Evolutionary conservation across 2,888 invertebrate genomes (phyloP).

Genomic region (Brachyptera putata): DNA sequence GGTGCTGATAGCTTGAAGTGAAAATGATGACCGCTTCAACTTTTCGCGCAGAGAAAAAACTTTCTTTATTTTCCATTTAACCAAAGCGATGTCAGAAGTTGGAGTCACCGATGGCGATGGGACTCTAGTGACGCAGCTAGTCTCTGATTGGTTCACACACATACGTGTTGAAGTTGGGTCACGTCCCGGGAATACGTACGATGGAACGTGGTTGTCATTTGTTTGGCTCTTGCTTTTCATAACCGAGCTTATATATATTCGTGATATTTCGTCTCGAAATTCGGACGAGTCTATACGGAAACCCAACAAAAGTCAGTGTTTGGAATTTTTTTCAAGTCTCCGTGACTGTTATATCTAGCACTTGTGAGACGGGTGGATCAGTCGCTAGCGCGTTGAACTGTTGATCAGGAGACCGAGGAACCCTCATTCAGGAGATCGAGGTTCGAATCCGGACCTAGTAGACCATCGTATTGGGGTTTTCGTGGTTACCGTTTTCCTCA

Average conservation of each 20-base stretch:
- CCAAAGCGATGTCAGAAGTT: slow-evolving; percentile 14
- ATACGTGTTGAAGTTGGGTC: slow-evolving; percentile 18
- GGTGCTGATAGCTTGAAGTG: slow-evolving; percentile 12
- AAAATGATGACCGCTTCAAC: slow-evolving; percentile 16
- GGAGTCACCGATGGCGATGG: background rate
- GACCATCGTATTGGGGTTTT: too few relatives aligned
- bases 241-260: background rate
- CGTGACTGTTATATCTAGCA: too few relatives aligned
- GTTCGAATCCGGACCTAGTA: too few relatives aligned
- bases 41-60: background rate
- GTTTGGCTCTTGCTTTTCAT: slow-evolving; percentile 12
- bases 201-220: slow-evolving; percentile 28
- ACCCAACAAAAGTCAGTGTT: too few relatives aligned
- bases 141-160: slow-evolving; percentile 11
- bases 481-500: too few relatives aligned
- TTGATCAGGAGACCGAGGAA: too few relatives aligned
- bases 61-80: slow-evolving; percentile 19
- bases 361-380: too few relatives aligned
- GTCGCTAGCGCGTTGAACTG: too few relatives aligned
- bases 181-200: slow-evolving; percentile 24
- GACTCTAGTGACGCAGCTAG: background rate
- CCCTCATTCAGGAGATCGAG: too few relatives aligned
- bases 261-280: slow-evolving; percentile 5
- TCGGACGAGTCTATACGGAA: too few relatives aligned
- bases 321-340: too few relatives aligned